phyloP scores from a whole-genome alignment of 2,888 invertebrate genomes.

The Zhuqinia jingwanae region DNA sequence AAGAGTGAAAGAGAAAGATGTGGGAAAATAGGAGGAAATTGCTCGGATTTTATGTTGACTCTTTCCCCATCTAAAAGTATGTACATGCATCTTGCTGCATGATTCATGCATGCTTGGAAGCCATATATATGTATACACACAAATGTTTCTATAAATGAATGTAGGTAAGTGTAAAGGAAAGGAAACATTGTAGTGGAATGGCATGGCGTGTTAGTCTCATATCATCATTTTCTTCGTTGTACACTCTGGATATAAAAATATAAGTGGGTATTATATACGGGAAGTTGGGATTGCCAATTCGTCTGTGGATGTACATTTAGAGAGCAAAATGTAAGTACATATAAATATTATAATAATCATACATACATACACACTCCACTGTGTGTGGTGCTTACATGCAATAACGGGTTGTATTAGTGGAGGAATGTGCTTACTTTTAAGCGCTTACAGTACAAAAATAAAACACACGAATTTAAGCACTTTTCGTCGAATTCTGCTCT shows the following conservation, averaged over 20 bases:
- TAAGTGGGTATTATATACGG: neutral
- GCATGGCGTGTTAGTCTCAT: conserved; percentile 28
- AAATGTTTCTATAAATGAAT: conserved; percentile 6
- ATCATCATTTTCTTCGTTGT: conserved; percentile 3
- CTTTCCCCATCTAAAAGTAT: conserved; percentile 29
- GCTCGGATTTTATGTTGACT: conserved; percentile 64
- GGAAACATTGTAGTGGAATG: neutral
- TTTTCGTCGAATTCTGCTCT: conserved; percentile 5
- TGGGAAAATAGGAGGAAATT: conserved; percentile 57
- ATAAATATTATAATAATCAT: neutral
- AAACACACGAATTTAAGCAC: too few relatives aligned
- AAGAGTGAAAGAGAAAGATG: conserved; percentile 22
- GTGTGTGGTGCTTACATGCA: neutral
- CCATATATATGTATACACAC: neutral
- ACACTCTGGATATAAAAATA: conserved; percentile 7
- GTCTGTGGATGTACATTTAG: neutral
- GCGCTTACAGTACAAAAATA: conserved; percentile 25
- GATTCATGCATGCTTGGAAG: conserved; percentile 11
- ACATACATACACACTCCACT: neutral
- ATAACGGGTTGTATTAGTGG: neutral
- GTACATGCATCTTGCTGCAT: conserved; percentile 19
- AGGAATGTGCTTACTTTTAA: conserved; percentile 31
- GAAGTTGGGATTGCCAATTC: neutral
- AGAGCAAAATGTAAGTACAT: neutral
- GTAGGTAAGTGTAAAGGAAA: neutral